Evolutionary conservation across 1,140 invertebrate species (phyloP).

Genomic region (Ridgeia piscesae): DNA sequence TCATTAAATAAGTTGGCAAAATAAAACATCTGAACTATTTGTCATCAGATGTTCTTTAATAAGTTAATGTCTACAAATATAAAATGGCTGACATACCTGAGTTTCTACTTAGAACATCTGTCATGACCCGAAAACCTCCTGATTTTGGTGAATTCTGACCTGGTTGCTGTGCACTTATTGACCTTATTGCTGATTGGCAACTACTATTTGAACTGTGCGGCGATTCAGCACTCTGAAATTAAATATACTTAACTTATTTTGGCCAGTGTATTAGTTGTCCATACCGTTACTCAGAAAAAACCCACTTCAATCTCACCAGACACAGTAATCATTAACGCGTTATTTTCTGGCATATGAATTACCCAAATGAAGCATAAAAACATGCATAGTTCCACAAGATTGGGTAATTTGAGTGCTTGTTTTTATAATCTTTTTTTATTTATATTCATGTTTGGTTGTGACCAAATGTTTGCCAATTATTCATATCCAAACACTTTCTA

Average conservation of each 20-base stretch:
- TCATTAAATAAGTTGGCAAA: no score
- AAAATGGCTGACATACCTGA: not conserved
- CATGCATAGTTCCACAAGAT: no score
- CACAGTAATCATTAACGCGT: not conserved
- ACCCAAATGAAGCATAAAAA: no score
- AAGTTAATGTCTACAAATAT: not conserved
- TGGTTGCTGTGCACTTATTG: constrained; percentile 20
- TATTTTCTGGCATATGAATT: no score
- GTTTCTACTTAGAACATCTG: not conserved
- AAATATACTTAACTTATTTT: not conserved
- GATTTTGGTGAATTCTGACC: not conserved
- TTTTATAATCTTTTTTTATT: no score
- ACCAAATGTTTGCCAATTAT: no score
- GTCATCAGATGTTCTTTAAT: not conserved
- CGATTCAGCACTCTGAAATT: not conserved
- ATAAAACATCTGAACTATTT: no score
- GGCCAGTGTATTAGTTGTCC: not conserved
- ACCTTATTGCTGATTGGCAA: not conserved
- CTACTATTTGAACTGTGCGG: not conserved
- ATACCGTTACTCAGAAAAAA: not conserved
- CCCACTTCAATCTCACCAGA: not conserved
- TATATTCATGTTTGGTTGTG: no score
- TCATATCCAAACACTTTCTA: no score
- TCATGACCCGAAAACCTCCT: not conserved
- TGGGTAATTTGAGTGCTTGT: no score